Conservation (phyloP, 2,113 vertebrate species). For the Pan troglodytes region DNA sequence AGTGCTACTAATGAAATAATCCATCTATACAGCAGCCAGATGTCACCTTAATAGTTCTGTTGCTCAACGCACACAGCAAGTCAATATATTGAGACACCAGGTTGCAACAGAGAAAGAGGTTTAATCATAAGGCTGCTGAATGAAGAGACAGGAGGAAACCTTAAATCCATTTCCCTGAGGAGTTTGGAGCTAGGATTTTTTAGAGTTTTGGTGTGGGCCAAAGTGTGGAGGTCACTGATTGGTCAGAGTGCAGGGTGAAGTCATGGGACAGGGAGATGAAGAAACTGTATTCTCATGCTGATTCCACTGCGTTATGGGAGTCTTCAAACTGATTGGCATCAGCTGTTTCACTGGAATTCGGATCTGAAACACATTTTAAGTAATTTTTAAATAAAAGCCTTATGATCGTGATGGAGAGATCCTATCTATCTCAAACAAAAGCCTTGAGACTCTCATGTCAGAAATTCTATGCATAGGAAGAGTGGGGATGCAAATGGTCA, state of each 20-base stretch:
- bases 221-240: not conserved
- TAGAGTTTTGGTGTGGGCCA: not conserved
- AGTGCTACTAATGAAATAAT: not conserved
- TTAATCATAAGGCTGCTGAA: not conserved
- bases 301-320: not conserved
- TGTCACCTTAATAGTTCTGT: not conserved
- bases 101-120: not conserved
- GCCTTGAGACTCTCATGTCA: not conserved
- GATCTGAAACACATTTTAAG: not conserved
- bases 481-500: not conserved
- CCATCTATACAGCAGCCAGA: not conserved
- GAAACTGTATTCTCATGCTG: not conserved
- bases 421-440: not conserved
- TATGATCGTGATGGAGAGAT: not conserved
- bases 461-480: not conserved
- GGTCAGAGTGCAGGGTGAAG: not conserved
- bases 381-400: not conserved
- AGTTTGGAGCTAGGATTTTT: not conserved
- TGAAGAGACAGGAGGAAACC: not conserved
- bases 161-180: not conserved
- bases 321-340: not conserved
- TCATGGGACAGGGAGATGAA: not conserved
- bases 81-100: not conserved
- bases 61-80: not conserved
- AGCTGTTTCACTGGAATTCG: not conserved